Percentiles rank a stretch among this genome's conserved stretches.
phyloP scores from a whole-genome alignment of 2,888 invertebrate genomes.

The Didymodactylos carnosus region DNA sequence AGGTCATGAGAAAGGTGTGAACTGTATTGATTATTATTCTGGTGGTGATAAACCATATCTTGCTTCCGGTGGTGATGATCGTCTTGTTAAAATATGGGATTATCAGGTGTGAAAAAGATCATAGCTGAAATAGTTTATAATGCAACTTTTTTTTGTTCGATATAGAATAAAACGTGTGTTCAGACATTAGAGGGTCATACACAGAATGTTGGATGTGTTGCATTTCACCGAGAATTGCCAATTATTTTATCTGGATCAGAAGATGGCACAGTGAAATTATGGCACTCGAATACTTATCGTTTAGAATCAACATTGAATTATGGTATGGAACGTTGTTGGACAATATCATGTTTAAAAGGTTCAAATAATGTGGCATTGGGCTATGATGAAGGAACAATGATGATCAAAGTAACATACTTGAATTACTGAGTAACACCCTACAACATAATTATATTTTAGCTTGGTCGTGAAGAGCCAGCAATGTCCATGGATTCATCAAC shows the following conservation, averaged over 20 bases:
- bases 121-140: background rate
- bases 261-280: conserved; percentile 75
- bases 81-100: conserved; percentile 95
- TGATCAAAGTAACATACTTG: conserved; percentile 46
- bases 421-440: background rate
- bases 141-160: background rate
- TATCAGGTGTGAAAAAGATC: conserved; percentile 42
- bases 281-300: conserved; percentile 95
- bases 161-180: conserved; percentile 90
- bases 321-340: conserved; percentile 92
- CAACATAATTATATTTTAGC: conserved; percentile 22
- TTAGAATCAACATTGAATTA: conserved; percentile 89
- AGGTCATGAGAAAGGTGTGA: conserved; percentile 90
- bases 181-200: conserved; percentile 91
- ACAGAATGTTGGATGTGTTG: conserved; percentile 68
- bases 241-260: conserved; percentile 90
- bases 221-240: conserved; percentile 92
- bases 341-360: conserved; percentile 71
- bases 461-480: conserved; percentile 94
- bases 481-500: conserved; percentile 84
- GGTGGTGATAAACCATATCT: conserved; percentile 97
- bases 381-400: conserved; percentile 87
- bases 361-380: conserved; percentile 89
- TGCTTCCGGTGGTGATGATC: conserved; percentile 93
- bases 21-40: conserved; percentile 95